Evolutionary conservation across 2,888 invertebrate genomes (phyloP).

Genomic region (Caenorhabditis japonica): DNA sequence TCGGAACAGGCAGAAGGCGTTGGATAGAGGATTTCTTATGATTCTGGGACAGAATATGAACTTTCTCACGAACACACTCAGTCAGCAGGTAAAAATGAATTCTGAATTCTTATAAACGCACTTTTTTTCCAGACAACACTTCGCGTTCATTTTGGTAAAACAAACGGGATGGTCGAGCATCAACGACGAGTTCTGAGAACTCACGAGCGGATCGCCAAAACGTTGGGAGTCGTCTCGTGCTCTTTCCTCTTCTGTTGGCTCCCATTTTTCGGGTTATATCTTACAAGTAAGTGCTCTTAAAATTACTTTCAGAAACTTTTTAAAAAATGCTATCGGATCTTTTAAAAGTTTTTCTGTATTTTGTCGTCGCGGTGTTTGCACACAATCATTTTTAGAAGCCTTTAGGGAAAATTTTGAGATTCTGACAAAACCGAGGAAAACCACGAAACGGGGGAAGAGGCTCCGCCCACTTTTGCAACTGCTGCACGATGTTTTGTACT

Average conservation of each 20-base stretch:
- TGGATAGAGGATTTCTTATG: conserved; percentile 76
- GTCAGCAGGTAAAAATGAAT: conserved; percentile 62
- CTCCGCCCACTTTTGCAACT: too few species aligned
- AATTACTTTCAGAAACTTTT: too few species aligned
- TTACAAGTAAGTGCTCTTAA: conserved; percentile 81
- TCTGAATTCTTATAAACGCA: conserved; percentile 17
- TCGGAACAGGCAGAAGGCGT: conserved; percentile 72
- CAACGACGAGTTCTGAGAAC: conserved; percentile 77
- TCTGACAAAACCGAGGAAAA: too few species aligned
- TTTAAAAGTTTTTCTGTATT: too few species aligned
- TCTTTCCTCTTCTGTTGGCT: conserved; percentile 82
- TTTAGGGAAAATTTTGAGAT: too few species aligned
- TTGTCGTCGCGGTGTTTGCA: too few species aligned
- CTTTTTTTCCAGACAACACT: conserved; percentile 70
- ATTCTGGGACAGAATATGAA: conserved; percentile 77
- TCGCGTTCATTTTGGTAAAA: conserved; percentile 76
- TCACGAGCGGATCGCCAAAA: conserved; percentile 81
- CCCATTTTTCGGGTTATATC: conserved; percentile 81
- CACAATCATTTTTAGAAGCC: too few species aligned
- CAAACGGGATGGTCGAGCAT: conserved; percentile 77
- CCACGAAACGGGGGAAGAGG: too few species aligned
- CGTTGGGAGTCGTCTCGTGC: conserved; percentile 81
- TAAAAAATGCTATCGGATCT: too few species aligned
- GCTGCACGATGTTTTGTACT: too few species aligned
- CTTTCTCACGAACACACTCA: conserved; percentile 76